phyloP scores from a whole-genome alignment of 2,113 vertebrate genomes.

The Nicator chloris region DNA sequence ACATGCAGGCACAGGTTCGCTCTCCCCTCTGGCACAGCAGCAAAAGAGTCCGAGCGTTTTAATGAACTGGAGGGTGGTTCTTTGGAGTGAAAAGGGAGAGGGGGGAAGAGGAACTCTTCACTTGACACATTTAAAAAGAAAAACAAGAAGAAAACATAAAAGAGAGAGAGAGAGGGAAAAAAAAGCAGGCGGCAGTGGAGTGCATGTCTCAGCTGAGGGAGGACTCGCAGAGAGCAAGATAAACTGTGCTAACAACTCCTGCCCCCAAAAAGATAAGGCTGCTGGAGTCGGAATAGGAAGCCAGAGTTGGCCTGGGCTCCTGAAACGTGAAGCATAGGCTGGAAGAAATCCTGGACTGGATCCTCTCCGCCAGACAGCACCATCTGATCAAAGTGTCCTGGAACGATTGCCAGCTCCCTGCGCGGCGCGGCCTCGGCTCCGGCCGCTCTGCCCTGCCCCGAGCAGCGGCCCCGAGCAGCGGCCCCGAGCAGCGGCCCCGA shows the following conservation, averaged over 20 bases:
- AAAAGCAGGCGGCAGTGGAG: neutral
- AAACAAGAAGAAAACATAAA: constrained; percentile 17
- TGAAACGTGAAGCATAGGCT: constrained; percentile 50
- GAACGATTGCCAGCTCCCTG: neutral
- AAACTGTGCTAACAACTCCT: constrained; percentile 53
- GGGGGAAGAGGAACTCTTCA: constrained; percentile 48
- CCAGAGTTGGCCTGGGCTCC: constrained; percentile 50
- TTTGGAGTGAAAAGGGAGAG: constrained; percentile 45
- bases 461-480: neutral
- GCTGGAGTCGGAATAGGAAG: constrained; percentile 62
- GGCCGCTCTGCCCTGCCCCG: neutral
- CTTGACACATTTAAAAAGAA: constrained; percentile 44
- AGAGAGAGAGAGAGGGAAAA: neutral
- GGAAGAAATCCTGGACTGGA: constrained; percentile 80
- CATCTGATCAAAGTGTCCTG: neutral
- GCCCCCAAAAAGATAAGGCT: constrained; percentile 56
- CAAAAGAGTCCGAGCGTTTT: neutral
- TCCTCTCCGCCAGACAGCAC: neutral
- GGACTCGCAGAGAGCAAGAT: constrained; percentile 41
- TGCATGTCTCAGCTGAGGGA: constrained; percentile 33
- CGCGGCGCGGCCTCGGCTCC: neutral
- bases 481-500: neutral
- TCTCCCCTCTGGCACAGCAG: constrained; percentile 31
- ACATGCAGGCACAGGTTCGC: constrained; percentile 38
- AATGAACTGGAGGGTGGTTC: constrained; percentile 10